These are phyloP conservation scores for Saccostrea echinata DNA, from an alignment of 1,140 invertebrate genomes.

Conservation along the genomic window DNA sequence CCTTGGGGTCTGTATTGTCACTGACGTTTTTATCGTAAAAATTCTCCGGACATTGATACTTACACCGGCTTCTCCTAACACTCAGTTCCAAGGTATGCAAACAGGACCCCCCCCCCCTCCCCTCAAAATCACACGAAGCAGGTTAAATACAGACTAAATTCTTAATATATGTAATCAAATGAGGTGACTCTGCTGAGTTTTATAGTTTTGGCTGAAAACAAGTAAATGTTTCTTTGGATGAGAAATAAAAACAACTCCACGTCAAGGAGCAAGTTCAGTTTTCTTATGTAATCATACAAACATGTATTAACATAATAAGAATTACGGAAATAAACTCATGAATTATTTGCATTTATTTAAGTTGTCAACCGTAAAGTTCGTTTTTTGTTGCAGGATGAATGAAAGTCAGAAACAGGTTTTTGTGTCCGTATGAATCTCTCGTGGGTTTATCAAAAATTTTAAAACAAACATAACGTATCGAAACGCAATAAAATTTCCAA, in stretches of 20 bases:
- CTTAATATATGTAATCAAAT: background rate
- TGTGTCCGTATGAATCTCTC: background rate
- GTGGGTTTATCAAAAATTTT: no score
- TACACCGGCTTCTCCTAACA: background rate
- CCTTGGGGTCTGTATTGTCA: conserved; percentile 16
- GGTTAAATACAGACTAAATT: background rate
- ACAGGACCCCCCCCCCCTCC: background rate
- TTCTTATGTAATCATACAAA: conserved; percentile 11
- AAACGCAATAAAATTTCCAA: no score
- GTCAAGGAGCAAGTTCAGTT: background rate
- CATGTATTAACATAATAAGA: conserved; percentile 26
- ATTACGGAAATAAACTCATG: conserved; percentile 37
- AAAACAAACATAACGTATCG: no score
- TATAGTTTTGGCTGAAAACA: background rate
- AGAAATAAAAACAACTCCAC: background rate
- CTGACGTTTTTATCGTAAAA: conserved; percentile 23
- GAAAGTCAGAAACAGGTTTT: background rate
- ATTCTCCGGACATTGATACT: conserved; percentile 15
- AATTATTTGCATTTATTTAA: conserved; percentile 40
- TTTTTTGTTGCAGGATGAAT: background rate
- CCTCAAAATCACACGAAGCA: background rate
- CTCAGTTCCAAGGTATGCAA: background rate
- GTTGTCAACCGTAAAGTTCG: conserved; percentile 30
- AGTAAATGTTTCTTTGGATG: background rate
- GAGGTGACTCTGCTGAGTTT: background rate